Base-by-base conservation (phyloP, 1,140 invertebrate species). In the Aethina tumida region DNA sequence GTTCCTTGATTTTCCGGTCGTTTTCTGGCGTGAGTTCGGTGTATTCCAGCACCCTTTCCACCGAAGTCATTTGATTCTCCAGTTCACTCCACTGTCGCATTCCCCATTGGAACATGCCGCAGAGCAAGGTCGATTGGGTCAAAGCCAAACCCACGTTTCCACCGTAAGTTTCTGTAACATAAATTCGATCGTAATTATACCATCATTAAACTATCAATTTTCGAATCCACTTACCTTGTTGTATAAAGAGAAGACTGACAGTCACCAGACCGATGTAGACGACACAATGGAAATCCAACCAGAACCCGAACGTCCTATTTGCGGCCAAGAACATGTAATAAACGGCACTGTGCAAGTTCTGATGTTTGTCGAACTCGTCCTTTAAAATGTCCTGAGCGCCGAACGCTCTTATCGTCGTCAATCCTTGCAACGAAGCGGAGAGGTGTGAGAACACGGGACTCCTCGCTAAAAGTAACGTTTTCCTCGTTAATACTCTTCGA, bases 361-460 rank as follows among this genome's bases (percentile, higher is more conserved):
- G 66, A 38, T 63, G 51, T 14, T 47, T 49, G 55, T 84, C 80
- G 45, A 85, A 84, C 45, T 82, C 74, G 37, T 79, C 69, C 48
- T 74, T 73, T 35, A 93, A 69, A 32, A 77, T 64, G 39, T 71
- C 65, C 55, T 85, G 68, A 5, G 72, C 64, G 8, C 71, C 68
- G 17, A 78, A 75, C 5, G 86, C 82, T 36, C 88, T 65, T 20
- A 94, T 87, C 0, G 86, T 90, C 36, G 77, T 71, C 2, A 92
- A 64, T 2, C 89, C 88, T 48, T 79, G 75, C 1, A 91, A 52
- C 0, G 83, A 80, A 0, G 84, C 72, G 19, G 78, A 80, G 21
- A 92, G 67, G 44, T 92, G 85, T 0, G 84, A 83, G 53, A 87
- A 90, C 0, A 94, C 71, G 0, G 88, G 88, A 62, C 78, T 83